phyloP scores from a whole-genome alignment of 2,888 invertebrate genomes.

The Auanema freiburgensis region DNA sequence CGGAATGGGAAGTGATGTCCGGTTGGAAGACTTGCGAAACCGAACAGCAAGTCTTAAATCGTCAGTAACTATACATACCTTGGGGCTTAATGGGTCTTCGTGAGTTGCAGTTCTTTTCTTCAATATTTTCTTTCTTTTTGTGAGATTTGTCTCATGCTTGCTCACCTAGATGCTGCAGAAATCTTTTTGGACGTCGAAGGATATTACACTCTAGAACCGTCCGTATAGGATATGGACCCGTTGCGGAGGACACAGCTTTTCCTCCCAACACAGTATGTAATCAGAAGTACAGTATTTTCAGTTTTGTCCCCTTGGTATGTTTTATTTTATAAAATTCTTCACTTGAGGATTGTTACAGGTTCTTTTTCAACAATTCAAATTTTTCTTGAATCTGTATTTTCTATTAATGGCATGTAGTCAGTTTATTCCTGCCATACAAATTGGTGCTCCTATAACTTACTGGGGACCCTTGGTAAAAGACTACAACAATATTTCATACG shows the following conservation, averaged over 20 bases:
- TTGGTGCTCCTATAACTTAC: slow-evolving; percentile 97
- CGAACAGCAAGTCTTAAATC: slow-evolving; percentile 40
- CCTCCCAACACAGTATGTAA: slow-evolving; percentile 88
- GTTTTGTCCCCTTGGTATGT: slow-evolving; percentile 71
- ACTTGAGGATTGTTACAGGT: slow-evolving; percentile 71
- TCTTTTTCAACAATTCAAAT: slow-evolving; percentile 96
- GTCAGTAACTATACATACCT: slow-evolving; percentile 29
- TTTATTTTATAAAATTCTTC: slow-evolving; percentile 44
- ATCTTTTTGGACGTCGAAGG: slow-evolving; percentile 54
- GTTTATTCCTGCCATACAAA: slow-evolving; percentile 92
- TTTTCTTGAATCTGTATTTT: slow-evolving; percentile 97
- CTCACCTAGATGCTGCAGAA: slow-evolving; percentile 56
- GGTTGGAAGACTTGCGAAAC: slow-evolving; percentile 26
- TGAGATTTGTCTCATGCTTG: neutral
- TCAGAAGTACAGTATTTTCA: slow-evolving; percentile 86
- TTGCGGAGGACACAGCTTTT: slow-evolving; percentile 45
- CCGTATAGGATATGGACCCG: slow-evolving; percentile 60
- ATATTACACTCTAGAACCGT: slow-evolving; percentile 61
- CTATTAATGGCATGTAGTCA: slow-evolving; percentile 96
- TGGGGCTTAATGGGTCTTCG: slow-evolving; percentile 28
- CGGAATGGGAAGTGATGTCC: slow-evolving; percentile 21
- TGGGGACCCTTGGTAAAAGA: slow-evolving; percentile 84
- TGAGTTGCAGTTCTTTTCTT: slow-evolving; percentile 21
- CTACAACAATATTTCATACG: neutral
- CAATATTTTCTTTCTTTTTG: neutral